Evolutionary conservation across 2,797 vertebrate genomes (phyloP).

Genomic region (Rhinichthys osculus): DNA sequence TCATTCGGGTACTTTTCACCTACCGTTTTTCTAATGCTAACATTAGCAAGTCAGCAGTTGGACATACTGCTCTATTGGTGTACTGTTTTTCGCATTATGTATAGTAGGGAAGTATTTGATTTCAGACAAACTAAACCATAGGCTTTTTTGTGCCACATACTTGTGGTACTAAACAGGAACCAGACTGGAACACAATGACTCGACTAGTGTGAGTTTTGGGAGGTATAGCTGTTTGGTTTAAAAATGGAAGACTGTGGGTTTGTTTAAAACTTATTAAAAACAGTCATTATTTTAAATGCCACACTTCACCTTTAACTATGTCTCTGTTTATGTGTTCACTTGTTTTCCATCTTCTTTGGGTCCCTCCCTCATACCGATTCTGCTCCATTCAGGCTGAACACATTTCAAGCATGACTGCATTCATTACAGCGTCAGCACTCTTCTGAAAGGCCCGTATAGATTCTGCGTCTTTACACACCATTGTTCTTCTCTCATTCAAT

Average conservation of each 20-base stretch:
- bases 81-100: not conserved
- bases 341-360: conserved; percentile 38
- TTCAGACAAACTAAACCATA: not conserved
- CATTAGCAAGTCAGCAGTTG: not conserved
- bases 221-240: not conserved
- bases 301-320: conserved; percentile 4
- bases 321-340: conserved; percentile 17
- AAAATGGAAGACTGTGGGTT: not conserved
- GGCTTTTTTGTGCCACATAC: not conserved
- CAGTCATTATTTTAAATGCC: not conserved
- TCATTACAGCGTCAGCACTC: conserved; percentile 48
- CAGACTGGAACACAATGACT: not conserved
- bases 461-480: conserved; percentile 35
- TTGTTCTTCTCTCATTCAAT: conserved; percentile 55
- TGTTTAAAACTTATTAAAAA: not conserved
- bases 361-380: conserved; percentile 33
- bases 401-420: conserved; percentile 47
- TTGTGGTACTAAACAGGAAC: not conserved
- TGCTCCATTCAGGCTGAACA: conserved; percentile 40
- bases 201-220: not conserved
- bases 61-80: not conserved
- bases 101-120: not conserved
- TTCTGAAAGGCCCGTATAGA: conserved; percentile 37
- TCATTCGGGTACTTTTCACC: not conserved
- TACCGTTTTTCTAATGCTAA: not conserved